Conservation (phyloP, 2,113 vertebrate genomes). For the Eptesicus fuscus region DNA sequence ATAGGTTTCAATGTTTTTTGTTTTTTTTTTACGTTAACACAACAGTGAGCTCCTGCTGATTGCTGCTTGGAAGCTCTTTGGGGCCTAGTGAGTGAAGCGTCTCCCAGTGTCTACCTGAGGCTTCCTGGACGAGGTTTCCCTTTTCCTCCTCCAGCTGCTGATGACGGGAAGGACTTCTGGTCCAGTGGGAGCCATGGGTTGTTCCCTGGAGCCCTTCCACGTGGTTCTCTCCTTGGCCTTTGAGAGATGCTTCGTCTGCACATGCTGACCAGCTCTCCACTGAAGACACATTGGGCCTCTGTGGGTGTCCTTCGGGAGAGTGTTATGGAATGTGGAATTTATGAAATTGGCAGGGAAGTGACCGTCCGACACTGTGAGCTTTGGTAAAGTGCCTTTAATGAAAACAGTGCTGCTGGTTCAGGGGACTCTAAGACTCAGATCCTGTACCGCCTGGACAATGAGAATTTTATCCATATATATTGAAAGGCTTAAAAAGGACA, state of each 20-base stretch:
- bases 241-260: accelerated
- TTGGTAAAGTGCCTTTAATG: no score
- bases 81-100: background rate
- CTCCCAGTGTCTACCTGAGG: background rate
- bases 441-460: no score
- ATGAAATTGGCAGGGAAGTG: no score
- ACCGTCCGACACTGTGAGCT: no score
- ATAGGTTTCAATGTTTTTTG: no score
- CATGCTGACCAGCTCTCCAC: background rate
- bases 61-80: background rate
- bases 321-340: no score
- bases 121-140: no score
- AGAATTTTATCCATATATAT: no score
- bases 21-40: no score
- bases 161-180: background rate
- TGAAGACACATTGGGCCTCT: background rate
- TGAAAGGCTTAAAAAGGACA: no score
- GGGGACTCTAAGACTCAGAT: no score
- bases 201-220: accelerated
- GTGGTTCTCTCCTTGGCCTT: background rate
- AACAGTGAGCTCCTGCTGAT: background rate
- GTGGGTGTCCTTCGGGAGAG: background rate
- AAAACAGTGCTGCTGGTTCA: no score
- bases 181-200: accelerated
- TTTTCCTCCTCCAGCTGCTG: background rate